phyloP scores from a whole-genome alignment of 2,888 invertebrate genomes.

The Notodonta ziczac region DNA sequence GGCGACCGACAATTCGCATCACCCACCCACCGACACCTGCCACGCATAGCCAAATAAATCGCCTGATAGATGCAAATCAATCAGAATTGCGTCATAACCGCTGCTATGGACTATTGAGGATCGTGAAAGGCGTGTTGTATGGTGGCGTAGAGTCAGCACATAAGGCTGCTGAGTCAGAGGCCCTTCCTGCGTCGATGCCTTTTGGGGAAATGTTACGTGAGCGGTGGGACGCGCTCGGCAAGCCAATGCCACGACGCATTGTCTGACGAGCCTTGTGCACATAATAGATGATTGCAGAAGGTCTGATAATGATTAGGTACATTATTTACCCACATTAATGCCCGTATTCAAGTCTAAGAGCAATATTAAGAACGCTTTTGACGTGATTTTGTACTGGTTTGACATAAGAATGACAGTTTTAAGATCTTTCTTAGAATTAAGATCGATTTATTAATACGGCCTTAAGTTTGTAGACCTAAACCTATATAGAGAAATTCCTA shows the following conservation, averaged over 20 bases:
- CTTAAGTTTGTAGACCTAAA: too few species aligned
- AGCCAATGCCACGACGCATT: constrained; percentile 61
- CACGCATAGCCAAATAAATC: constrained; percentile 50
- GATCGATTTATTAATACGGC: too few species aligned
- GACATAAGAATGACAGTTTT: too few species aligned
- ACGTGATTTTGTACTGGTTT: too few species aligned
- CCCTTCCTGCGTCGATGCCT: constrained; percentile 74
- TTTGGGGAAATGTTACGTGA: constrained; percentile 76
- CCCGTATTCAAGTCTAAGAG: too few species aligned
- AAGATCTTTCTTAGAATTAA: too few species aligned
- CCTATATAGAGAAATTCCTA: too few species aligned
- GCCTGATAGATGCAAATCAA: constrained; percentile 63
- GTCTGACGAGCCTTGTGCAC: constrained; percentile 46
- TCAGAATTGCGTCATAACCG: constrained; percentile 65
- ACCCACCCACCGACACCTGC: constrained; percentile 44
- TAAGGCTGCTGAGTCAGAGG: constrained; percentile 76
- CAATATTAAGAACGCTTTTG: too few species aligned
- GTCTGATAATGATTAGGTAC: not conserved
- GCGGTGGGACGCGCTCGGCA: constrained; percentile 67
- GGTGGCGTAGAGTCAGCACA: constrained; percentile 46
- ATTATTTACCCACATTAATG: not conserved
- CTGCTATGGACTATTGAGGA: constrained; percentile 58
- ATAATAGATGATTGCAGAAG: not conserved
- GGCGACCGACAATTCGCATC: constrained; percentile 20
- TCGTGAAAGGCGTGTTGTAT: constrained; percentile 69